Evolutionary conservation across 2,113 vertebrate genomes (phyloP).

Genomic region (Sapajus apella): DNA sequence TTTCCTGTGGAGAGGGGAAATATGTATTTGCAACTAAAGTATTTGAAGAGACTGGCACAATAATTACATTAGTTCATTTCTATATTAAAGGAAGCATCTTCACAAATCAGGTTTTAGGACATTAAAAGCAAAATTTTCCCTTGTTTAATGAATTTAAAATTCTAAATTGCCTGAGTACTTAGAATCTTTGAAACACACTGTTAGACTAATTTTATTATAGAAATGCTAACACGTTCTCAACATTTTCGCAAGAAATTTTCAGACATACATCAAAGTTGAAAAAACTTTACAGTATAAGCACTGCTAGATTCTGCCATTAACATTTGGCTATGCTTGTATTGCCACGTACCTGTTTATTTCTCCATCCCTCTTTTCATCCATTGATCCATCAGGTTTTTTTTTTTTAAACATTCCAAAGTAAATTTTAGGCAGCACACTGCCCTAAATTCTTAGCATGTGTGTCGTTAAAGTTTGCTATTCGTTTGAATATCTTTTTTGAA

Average conservation of each 20-base stretch:
- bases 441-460: background rate
- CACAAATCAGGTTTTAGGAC: background rate
- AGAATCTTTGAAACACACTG: background rate
- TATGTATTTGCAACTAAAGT: constrained; percentile 14
- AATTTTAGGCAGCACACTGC: background rate
- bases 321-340: background rate
- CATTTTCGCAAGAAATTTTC: constrained; percentile 34
- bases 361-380: background rate
- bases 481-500: constrained; percentile 37
- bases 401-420: background rate
- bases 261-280: background rate
- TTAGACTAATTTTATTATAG: constrained; percentile 35
- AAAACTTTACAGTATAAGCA: background rate
- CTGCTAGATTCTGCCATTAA: background rate
- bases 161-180: constrained; percentile 7
- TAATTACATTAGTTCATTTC: background rate
- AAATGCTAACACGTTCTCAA: background rate
- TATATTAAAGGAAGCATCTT: background rate
- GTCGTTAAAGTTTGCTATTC: constrained; percentile 21
- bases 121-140: constrained; percentile 17
- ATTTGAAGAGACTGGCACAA: background rate
- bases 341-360: background rate
- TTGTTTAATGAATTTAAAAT: background rate
- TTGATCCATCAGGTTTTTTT: background rate
- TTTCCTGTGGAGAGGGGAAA: constrained; percentile 38